Conservation (phyloP, 2,888 invertebrate species). For the Caenorhabditis japonica region DNA sequence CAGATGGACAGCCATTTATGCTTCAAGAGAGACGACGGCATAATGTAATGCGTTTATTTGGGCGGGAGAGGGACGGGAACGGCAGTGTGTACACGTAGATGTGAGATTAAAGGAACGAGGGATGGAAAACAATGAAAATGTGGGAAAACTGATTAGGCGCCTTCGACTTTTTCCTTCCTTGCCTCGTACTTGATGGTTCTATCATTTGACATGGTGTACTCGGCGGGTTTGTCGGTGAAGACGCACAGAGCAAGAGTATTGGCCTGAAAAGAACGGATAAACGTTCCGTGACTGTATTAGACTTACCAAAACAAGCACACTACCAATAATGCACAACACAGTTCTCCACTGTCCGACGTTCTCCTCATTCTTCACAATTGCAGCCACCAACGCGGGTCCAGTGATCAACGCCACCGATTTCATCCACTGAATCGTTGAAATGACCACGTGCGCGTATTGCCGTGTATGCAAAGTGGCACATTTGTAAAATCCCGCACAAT, state of each 20-base stretch:
- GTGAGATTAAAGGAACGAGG: conserved; percentile 10
- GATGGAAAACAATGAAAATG: not conserved
- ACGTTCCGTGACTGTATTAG: no score
- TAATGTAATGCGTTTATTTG: conserved; percentile 36
- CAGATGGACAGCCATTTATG: conserved; percentile 44
- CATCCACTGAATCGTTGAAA: conserved; percentile 71
- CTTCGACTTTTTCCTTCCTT: conserved; percentile 15
- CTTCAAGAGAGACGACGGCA: conserved; percentile 30
- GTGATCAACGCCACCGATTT: conserved; percentile 71
- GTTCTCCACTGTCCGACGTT: conserved; percentile 49
- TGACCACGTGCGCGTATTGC: conserved; percentile 70
- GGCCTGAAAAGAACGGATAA: conserved; percentile 40
- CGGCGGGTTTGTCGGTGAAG: conserved; percentile 52
- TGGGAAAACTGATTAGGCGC: not conserved
- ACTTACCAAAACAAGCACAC: conserved; percentile 30
- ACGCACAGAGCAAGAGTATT: conserved; percentile 24
- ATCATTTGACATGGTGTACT: conserved; percentile 35
- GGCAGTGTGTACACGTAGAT: conserved; percentile 35
- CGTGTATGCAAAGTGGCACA: conserved; percentile 70
- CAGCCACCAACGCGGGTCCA: conserved; percentile 67
- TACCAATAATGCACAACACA: conserved; percentile 45
- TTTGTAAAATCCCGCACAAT: conserved; percentile 74
- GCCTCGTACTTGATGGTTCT: conserved; percentile 36
- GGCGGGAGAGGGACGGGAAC: conserved; percentile 1
- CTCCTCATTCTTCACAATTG: conserved; percentile 62